These are phyloP conservation scores for Callionymus lyra DNA, from an alignment of 2,113 vertebrate species.

Conservation along the genomic window DNA sequence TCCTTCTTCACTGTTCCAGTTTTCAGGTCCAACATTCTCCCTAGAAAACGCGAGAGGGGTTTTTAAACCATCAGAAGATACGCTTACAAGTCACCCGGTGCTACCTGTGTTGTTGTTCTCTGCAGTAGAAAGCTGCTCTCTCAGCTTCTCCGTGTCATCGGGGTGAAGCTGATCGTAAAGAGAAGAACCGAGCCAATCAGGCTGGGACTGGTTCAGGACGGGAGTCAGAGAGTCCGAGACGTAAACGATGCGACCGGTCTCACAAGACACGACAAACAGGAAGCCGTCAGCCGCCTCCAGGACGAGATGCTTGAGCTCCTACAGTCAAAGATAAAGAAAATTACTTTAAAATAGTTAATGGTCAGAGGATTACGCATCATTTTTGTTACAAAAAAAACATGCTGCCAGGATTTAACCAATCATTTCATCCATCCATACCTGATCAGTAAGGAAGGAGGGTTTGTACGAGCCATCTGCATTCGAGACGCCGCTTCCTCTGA, in stretches of 20 bases:
- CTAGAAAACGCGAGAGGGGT: slow-evolving; percentile 42
- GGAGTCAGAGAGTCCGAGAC: slow-evolving; percentile 91
- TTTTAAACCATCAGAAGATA: background rate
- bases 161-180: slow-evolving; percentile 94
- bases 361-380: too few relatives aligned
- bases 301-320: slow-evolving; percentile 96
- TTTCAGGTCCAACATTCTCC: slow-evolving; percentile 91
- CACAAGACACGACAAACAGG: slow-evolving; percentile 94
- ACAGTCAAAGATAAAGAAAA: background rate
- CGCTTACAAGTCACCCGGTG: background rate
- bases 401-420: background rate
- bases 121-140: slow-evolving; percentile 89
- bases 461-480: slow-evolving; percentile 87
- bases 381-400: too few relatives aligned
- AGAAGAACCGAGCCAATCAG: slow-evolving; percentile 89
- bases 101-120: slow-evolving; percentile 86
- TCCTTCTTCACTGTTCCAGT: slow-evolving; percentile 97
- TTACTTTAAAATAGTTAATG: background rate
- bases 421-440: slow-evolving; percentile 61
- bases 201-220: slow-evolving; percentile 87
- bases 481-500: slow-evolving; percentile 84
- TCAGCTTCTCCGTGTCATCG: slow-evolving; percentile 87
- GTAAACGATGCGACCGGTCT: slow-evolving; percentile 85
- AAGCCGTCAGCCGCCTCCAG: slow-evolving; percentile 93
- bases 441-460: slow-evolving; percentile 91